Evolutionary conservation across 2,797 vertebrate genomes (phyloP), one percentile per base, ranked within the genome.

Genomic region (Spondyliosoma cantharus): DNA sequence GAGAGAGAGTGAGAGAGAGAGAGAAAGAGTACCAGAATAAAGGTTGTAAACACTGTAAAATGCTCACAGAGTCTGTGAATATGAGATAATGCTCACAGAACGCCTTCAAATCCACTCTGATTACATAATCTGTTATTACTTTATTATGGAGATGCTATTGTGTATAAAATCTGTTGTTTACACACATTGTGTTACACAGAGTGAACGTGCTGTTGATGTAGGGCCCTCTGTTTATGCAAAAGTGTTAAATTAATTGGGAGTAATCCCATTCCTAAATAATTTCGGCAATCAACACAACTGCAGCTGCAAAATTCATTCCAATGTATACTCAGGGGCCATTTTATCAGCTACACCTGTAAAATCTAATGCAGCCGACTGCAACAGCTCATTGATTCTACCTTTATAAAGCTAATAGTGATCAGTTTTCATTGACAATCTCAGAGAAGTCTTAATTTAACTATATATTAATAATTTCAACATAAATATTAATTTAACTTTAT

Each of bases 61-160:
- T 20, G 48, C 70, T 82, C n/a, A 37, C 60, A 20, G 60, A 59
- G 48, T 29, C 42, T 78, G 58, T 22, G 59, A 77, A 49, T 56
- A 22, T 61, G n/a, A 83, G 66, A 71, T 71, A 71, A 80, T 60
- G 73, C 43, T 14, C 32, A 71, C 53, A 74, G 71, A 71, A 63
- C 50, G 48, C 8, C 66, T 82, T 78, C 32, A 70, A 78, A 78
- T 68, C 60, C 57, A 48, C 37, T 43, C 27, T 15, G 24, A 62
- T 76, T 53, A 80, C 27, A 60, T 64, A 72, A 73, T 42, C 58
- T 80, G 58, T 48, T 45, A 17, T 70, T 63, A 29, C 5, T 56
- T 67, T 17, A 52, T 25, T 12, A 17, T 1, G 20, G 14, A 68
- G 61, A 67, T 24, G 50, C 42, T 69, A 29, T 54, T 71, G 65